A percentile compares a stretch with the other conserved stretches of the same genome.
Conservation (phyloP, 2,113 vertebrate genomes). For the Platysteira castanea region DNA sequence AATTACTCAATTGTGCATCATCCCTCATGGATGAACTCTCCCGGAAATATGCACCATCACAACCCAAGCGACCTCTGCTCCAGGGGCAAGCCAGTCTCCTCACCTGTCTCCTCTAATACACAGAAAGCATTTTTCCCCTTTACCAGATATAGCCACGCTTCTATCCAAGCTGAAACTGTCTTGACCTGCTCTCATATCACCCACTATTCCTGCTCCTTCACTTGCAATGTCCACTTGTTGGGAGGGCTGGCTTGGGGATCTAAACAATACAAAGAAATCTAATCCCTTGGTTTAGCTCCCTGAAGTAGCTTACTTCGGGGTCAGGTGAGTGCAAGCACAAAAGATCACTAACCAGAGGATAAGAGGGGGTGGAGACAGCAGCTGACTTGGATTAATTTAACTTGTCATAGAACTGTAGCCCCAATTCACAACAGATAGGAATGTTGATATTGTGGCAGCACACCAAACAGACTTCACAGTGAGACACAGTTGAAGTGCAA, state of each 20-base stretch:
- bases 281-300: not conserved
- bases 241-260: not conserved
- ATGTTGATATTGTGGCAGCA: not conserved
- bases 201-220: not conserved
- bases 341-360: not conserved
- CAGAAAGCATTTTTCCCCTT: not conserved
- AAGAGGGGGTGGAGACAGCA: not conserved
- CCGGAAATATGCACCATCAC: not conserved
- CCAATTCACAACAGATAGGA: not conserved
- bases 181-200: not conserved
- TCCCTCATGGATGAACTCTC: not conserved
- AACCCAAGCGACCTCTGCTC: not conserved
- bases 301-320: not conserved
- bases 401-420: not conserved
- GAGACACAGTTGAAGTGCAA: not conserved
- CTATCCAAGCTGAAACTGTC: not conserved
- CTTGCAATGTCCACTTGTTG: not conserved
- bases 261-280: not conserved
- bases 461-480: not conserved
- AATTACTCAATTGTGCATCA: not conserved
- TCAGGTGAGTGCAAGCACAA: not conserved
- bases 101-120: not conserved
- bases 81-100: not conserved
- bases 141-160: not conserved
- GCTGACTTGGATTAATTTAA: not conserved